Evolutionary conservation across 37 sponge, comb jelly and placozoan species (phyloP), one percentile per base, ranked within the genome.

Genomic region (Agelas oroides): DNA sequence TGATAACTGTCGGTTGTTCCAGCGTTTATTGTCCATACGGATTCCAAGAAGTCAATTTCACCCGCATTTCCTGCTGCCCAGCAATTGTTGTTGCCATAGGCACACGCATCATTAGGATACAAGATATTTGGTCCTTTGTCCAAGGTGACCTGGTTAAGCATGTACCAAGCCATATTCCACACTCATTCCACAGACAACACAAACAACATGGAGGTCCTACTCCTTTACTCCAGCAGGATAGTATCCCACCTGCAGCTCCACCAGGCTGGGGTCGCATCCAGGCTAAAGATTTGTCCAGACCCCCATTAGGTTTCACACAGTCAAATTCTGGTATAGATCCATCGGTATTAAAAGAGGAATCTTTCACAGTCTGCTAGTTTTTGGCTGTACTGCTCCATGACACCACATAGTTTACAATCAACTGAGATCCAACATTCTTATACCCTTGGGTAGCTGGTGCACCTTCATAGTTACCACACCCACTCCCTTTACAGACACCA

Each of bases 301-400:
- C 76, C 1, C 85, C 85, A 32, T 84, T 64, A 6, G 85, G 85
- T 28, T 76, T 75, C 0, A 38, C 38, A 1, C 52, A 40, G 57
- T 84, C 77, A 31, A 40, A 75, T 16, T 76, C 53, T 19, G 85
- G 85, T 65, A 28, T 40, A 14, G 85, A 84, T 27, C 85, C 85
- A 67, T 84, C 69, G 13, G 85, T 84, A 37, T 84, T 84, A 77
- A 84, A 84, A 1, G 85, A 84, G 6, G 85, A 84, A 63, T 84
- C 85, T 5, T 25, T n/a, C 37, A 75, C 65, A 24, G 75, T 30
- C 0, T 53, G 8, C 85, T 77, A 84, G 0, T n/a, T 27, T 20
- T 34, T 61, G 24, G 1, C 14, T 3, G 28, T 31, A 23, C 59
- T 63, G 35, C 62, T 63, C 85, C 85, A 84, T 12, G 85, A 20